Conservation (phyloP, 2,888 invertebrate genomes). For the Amaurobius ferox region DNA sequence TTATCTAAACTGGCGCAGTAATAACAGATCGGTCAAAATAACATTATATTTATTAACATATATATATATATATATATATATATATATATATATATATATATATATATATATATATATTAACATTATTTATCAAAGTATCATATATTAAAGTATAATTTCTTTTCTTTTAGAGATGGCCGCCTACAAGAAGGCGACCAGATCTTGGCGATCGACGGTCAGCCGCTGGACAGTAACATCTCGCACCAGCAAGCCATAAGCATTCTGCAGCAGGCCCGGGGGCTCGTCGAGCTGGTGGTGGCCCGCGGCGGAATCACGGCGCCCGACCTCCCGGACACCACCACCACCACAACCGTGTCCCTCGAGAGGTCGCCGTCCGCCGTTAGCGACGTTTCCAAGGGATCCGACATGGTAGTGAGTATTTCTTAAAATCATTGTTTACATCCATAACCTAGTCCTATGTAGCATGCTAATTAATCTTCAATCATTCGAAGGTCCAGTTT, state of each 20-base stretch:
- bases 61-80: too few relatives aligned
- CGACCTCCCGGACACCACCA: conserved; percentile 77
- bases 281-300: conserved; percentile 78
- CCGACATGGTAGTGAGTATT: conserved; percentile 83
- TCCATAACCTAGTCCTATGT: too few relatives aligned
- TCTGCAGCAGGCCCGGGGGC: conserved; percentile 85
- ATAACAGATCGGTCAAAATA: too few relatives aligned
- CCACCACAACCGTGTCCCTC: conserved; percentile 73
- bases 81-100: too few relatives aligned
- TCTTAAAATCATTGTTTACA: too few relatives aligned
- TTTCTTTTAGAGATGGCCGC: conserved; percentile 82
- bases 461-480: too few relatives aligned
- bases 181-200: conserved; percentile 89
- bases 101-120: too few relatives aligned
- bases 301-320: conserved; percentile 78
- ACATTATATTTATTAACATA: too few relatives aligned
- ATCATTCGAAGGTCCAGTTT: too few relatives aligned
- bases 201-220: conserved; percentile 88
- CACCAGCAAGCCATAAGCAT: conserved; percentile 89
- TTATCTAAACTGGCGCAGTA: too few relatives aligned
- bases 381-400: conserved; percentile 82
- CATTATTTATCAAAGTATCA: too few relatives aligned
- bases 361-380: conserved; percentile 82
- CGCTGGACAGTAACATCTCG: conserved; percentile 84
- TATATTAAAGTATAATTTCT: too few relatives aligned